Evolutionary conservation across 2,797 vertebrate genomes (phyloP).

Genomic region (Petrocephalus schoutedeni): DNA sequence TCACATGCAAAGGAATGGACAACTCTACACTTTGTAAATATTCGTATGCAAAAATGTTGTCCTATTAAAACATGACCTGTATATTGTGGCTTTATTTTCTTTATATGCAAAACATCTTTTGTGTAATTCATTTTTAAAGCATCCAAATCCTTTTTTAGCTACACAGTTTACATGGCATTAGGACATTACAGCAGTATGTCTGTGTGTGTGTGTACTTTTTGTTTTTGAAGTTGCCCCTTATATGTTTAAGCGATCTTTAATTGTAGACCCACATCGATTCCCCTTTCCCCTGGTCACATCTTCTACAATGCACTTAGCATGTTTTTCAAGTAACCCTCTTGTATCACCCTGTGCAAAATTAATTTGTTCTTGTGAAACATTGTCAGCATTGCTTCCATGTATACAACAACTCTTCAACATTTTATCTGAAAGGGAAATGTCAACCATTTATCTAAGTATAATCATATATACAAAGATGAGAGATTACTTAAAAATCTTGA

Average conservation of each 20-base stretch:
- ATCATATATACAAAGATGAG: neutral
- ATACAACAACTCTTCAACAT: conserved; percentile 12
- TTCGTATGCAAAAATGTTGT: conserved; percentile 48
- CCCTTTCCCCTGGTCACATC: conserved; percentile 21
- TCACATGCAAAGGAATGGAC: conserved; percentile 38
- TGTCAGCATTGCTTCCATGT: neutral
- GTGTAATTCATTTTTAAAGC: neutral
- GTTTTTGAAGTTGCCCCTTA: conserved; percentile 28
- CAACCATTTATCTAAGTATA: neutral
- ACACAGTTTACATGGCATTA: conserved; percentile 39
- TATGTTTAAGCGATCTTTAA: conserved; percentile 5
- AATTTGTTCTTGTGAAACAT: conserved; percentile 27
- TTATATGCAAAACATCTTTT: conserved; percentile 50
- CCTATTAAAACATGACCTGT: conserved; percentile 34
- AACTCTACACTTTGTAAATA: conserved; percentile 42
- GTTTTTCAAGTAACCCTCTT: conserved; percentile 38
- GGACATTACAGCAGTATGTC: conserved; percentile 27
- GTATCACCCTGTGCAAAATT: conserved; percentile 35
- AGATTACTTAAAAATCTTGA: neutral
- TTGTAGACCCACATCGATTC: neutral
- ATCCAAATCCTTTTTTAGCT: conserved; percentile 38
- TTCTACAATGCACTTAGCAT: conserved; percentile 44
- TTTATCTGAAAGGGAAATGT: conserved; percentile 22
- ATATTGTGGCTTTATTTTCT: conserved; percentile 48
- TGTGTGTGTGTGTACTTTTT: conserved; percentile 38